Evolutionary conservation across 2,888 invertebrate genomes (phyloP).

Genomic region (Tachina grossa): DNA sequence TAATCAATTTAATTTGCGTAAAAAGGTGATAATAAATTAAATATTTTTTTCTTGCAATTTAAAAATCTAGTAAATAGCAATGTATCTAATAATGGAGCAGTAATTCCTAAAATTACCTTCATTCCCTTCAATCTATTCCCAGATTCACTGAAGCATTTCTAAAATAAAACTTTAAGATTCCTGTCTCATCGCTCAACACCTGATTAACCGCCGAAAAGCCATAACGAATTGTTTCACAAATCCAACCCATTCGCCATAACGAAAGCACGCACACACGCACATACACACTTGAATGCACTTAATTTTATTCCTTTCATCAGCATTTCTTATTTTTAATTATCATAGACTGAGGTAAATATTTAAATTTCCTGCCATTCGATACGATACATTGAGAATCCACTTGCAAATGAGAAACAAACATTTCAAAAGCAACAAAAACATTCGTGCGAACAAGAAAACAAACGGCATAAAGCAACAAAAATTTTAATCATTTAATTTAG

Average conservation of each 20-base stretch:
- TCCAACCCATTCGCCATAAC: slow-evolving; percentile 26
- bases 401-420: slow-evolving; percentile 16
- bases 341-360: slow-evolving; percentile 51
- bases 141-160: slow-evolving; percentile 2
- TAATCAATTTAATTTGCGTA: no score
- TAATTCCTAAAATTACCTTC: no score
- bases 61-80: no score
- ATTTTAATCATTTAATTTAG: slow-evolving; percentile 70
- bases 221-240: slow-evolving; percentile 65
- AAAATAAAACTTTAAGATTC: slow-evolving; percentile 16
- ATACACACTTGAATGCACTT: slow-evolving; percentile 36
- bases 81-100: no score
- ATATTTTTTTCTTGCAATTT: no score
- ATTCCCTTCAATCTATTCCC: neutral
- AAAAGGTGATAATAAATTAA: no score
- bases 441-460: slow-evolving; percentile 5
- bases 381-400: slow-evolving; percentile 19
- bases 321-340: slow-evolving; percentile 52
- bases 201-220: slow-evolving; percentile 67
- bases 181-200: slow-evolving; percentile 46
- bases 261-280: neutral
- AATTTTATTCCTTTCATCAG: slow-evolving; percentile 55
- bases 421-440: slow-evolving; percentile 11
- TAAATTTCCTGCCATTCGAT: slow-evolving; percentile 46
- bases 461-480: slow-evolving; percentile 40